Conservation (phyloP, 1,140 invertebrate species). For the Drosophila grimshawi region DNA sequence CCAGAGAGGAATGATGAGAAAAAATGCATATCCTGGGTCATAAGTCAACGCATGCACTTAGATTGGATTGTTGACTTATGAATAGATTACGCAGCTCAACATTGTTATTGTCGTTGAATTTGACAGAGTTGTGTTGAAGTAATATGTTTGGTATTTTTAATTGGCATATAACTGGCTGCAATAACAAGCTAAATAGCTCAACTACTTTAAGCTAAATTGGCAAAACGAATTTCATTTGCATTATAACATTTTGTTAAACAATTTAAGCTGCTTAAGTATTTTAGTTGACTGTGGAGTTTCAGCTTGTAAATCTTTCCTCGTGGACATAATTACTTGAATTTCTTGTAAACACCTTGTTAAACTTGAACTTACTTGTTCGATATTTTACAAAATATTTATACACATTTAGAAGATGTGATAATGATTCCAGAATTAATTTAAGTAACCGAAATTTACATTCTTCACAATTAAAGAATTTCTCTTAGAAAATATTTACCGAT, state of each 20-base stretch:
- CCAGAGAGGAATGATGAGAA: slow-evolving; percentile 39
- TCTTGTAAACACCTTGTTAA: too few species aligned
- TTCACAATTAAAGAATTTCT: too few species aligned
- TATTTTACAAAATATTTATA: too few species aligned
- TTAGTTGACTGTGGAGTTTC: not conserved
- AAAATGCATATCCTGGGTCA: slow-evolving; percentile 49
- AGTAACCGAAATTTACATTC: too few species aligned
- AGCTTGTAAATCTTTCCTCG: too few species aligned
- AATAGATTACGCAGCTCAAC: slow-evolving; percentile 27
- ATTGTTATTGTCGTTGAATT: not conserved
- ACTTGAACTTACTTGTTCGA: too few species aligned
- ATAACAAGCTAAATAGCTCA: not conserved
- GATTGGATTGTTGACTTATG: slow-evolving; percentile 26
- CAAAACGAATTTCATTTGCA: not conserved
- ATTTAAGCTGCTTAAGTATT: not conserved
- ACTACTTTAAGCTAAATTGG: too few species aligned
- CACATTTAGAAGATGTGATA: too few species aligned
- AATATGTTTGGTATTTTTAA: not conserved
- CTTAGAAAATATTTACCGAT: too few species aligned
- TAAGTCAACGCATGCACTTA: slow-evolving; percentile 33
- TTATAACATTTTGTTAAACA: slow-evolving; percentile 4
- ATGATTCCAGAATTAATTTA: too few species aligned
- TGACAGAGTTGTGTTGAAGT: not conserved
- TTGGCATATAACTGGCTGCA: slow-evolving; percentile 22
- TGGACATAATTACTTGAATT: too few species aligned